Conservation (phyloP, 2,113 vertebrate species). For the Grantiella picta region DNA sequence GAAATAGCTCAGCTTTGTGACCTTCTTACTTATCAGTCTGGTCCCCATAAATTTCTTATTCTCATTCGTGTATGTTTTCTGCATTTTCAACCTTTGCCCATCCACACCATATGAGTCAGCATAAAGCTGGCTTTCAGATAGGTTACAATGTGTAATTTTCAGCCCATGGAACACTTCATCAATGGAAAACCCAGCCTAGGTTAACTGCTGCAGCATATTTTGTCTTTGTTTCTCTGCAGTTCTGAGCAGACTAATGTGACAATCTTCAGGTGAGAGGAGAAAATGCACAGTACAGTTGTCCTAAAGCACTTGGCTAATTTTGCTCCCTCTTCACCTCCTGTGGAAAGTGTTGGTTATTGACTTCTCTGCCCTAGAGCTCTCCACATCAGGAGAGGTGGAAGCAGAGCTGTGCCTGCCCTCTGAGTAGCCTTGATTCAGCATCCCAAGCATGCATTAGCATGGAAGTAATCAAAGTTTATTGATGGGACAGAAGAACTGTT, state of each 20-base stretch:
- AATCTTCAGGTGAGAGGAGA: not conserved
- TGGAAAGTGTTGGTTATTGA: not conserved
- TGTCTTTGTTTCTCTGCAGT: not conserved
- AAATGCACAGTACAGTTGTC: not conserved
- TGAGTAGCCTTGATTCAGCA: not conserved
- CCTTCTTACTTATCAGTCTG: not conserved
- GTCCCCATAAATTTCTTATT: not conserved
- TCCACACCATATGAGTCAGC: rapidly evolving
- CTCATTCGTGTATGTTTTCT: not conserved
- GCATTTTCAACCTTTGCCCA: not conserved
- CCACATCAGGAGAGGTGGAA: not conserved
- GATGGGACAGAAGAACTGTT: too few species aligned
- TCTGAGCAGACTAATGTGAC: not conserved
- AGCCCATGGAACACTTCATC: not conserved
- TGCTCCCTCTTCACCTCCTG: not conserved
- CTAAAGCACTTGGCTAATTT: not conserved
- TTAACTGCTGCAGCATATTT: not conserved
- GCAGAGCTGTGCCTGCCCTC: not conserved
- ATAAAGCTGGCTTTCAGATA: not conserved
- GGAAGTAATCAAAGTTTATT: not conserved
- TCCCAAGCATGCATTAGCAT: not conserved
- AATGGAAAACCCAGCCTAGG: not conserved
- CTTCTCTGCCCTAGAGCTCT: rapidly evolving
- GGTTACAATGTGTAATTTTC: not conserved
- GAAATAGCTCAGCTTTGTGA: not conserved